Evolutionary conservation across 2,113 vertebrate genomes (phyloP), one percentile per base, ranked within the genome.

Genomic region (Passer montanus): DNA sequence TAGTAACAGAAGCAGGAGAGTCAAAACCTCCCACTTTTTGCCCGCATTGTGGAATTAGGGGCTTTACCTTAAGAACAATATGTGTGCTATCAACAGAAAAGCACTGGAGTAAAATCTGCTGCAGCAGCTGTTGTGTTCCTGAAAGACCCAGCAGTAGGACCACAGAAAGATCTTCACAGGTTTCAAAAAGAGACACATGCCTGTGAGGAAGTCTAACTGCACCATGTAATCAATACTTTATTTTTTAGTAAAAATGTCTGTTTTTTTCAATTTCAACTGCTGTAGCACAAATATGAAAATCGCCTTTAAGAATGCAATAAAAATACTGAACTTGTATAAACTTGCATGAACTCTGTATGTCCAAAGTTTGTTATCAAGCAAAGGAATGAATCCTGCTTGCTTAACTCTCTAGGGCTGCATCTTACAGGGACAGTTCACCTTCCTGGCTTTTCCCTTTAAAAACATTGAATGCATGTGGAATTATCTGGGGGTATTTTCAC

Each of bases 11-110:
- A 84, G 73, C 35, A 84, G 69, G 1, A 23, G 39, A 44, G 53
- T 28, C 31, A 44, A 60, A 58, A 77, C 30, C 23, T 22, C 18
- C 6, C 33, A 23, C 11, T 55, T 30, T 28, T 10, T 46, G 15
- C 5, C 10, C 46, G 43, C 21, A 6, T 0, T 27, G 14, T 50
- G 39, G 46, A 69, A 50, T n/a, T 5, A 2, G 31, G n/a, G 47
- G 22, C 28, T 84, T 72, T 21, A 31, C 30, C 20, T 73, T 30
- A 31, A 35, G 12, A 41, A n/a, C 3, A 15, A 5, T 5, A 4
- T 7, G 13, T 26, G 47, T 6, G 3, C 37, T 21, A 15, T 6
- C 23, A 78, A 30, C 1, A 76, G 60, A 39, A 84, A 68, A 62
- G 44, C 4, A 2, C 1, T 31, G 30, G 9, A 31, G 33, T 35